A percentile compares a stretch with the other conserved stretches of the same genome.
Evolutionary conservation across 1,140 invertebrate species (phyloP).

Genomic region (Trachymyrmex septentrionalis): DNA sequence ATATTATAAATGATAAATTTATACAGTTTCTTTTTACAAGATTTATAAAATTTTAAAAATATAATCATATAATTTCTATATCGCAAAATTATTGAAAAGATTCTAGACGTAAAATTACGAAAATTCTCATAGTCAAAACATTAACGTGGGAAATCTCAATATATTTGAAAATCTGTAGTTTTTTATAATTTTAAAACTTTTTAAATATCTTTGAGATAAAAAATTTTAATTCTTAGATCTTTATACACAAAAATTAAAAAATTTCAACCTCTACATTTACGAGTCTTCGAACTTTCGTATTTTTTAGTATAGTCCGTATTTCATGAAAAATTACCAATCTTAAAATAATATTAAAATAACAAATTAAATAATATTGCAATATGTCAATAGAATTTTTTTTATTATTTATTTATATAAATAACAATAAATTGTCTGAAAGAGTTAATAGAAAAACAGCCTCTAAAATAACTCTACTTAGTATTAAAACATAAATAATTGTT

Average conservation of each 20-base stretch:
- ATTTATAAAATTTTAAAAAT: neutral
- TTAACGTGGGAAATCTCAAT: neutral
- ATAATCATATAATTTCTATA: neutral
- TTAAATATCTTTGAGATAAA: neutral
- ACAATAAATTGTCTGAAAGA: neutral
- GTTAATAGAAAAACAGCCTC: neutral
- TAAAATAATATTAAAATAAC: neutral
- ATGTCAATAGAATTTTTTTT: neutral
- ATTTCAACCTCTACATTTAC: neutral
- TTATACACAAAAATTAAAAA: neutral
- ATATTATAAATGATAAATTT: neutral
- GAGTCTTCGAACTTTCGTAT: neutral
- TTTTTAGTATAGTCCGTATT: neutral
- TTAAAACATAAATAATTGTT: neutral
- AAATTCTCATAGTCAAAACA: neutral
- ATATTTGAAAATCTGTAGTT: neutral
- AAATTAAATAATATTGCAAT: conserved; percentile 1
- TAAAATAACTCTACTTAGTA: neutral
- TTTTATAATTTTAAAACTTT: neutral
- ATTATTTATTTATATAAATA: neutral
- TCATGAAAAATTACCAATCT: neutral
- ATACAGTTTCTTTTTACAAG: neutral
- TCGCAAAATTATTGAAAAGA: neutral
- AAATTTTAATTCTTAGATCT: neutral
- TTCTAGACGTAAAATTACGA: neutral